phyloP scores from a whole-genome alignment of 2,888 invertebrate genomes.

The Lapara coniferarum region DNA sequence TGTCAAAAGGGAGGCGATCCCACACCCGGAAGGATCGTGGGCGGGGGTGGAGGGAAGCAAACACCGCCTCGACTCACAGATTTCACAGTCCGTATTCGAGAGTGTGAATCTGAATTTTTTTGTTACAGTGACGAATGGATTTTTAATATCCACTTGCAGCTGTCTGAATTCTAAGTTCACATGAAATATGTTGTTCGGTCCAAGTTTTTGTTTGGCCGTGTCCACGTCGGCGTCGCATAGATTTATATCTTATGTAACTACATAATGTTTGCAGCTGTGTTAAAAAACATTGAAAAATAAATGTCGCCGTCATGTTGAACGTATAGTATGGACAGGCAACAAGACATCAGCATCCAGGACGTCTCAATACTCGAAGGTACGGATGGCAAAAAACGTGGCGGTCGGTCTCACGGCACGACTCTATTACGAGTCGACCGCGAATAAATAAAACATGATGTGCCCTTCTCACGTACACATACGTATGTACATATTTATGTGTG shows the following conservation, averaged over 20 bases:
- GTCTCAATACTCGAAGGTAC: constrained; percentile 77
- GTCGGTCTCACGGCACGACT: constrained; percentile 81
- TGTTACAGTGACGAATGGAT: constrained; percentile 74
- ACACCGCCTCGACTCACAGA: constrained; percentile 78
- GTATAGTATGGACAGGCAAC: constrained; percentile 76
- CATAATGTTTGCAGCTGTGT: constrained; percentile 33
- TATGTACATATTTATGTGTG: constrained; percentile 64
- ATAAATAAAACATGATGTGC: constrained; percentile 84
- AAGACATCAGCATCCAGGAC: constrained; percentile 81
- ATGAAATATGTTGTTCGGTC: constrained; percentile 31
- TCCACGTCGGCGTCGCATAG: constrained; percentile 24
- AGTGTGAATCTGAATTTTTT: constrained; percentile 78
- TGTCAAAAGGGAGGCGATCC: constrained; percentile 76
- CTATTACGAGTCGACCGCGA: constrained; percentile 79
- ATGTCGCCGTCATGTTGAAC: constrained; percentile 74
- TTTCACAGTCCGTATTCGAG: constrained; percentile 69
- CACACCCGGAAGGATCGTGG: constrained; percentile 57
- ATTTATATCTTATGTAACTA: constrained; percentile 34
- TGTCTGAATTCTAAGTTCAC: constrained; percentile 54
- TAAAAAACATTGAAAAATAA: constrained; percentile 68
- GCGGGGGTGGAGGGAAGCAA: constrained; percentile 54
- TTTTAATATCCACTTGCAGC: constrained; percentile 78
- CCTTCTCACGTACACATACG: constrained; percentile 77
- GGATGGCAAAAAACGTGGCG: constrained; percentile 78
- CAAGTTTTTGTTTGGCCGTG: constrained; percentile 25